Evolutionary conservation across 2,888 invertebrate genomes (phyloP), one percentile per base, ranked within the genome.

Genomic region (Pristionchus fissidentatus): DNA sequence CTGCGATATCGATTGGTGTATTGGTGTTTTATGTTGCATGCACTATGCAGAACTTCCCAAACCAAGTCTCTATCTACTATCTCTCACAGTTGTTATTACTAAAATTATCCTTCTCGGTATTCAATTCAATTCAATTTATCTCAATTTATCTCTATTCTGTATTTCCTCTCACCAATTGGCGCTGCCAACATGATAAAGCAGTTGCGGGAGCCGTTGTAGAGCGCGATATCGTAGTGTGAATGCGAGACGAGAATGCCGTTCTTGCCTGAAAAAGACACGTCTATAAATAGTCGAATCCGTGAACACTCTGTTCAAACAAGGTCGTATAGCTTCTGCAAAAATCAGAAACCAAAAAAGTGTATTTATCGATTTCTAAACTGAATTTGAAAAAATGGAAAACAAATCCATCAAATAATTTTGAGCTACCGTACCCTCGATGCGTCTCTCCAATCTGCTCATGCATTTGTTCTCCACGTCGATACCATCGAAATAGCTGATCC

Each of bases 241-340:
- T 89, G 89, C 0, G 89, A 89, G 57, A 86, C 87, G 29, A 89
- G 83, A 3, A 87, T 80, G 52, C 89, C 89, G n/a, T 88, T 88
- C 60, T 84, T 85, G 19, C 89, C 89, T 86, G 57, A 1, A 62
- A 62, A 5, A n/a, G n/a, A n/a, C n/a, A n/a, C n/a, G n/a, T n/a
- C n/a, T n/a, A 49, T 49, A 49, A 49, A 49, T 49, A 49, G 19
- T 49, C 10, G 10, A 49, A 49, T n/a, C n/a, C n/a, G n/a, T n/a
- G n/a, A n/a, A n/a, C n/a, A n/a, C n/a, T n/a, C n/a, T n/a, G n/a
- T n/a, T n/a, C n/a, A n/a, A n/a, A n/a, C n/a, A n/a, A n/a, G n/a
- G n/a, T n/a, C n/a, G n/a, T n/a, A n/a, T n/a, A n/a, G 19, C 49
- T 49, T 15, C 60, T 60, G 60, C 60, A 8, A 8, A 60, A 10